A percentile compares a stretch with the other conserved stretches of the same genome.
Conservation (phyloP, 2,113 vertebrate genomes). For the Gnathonemus echidnorhynchus region DNA sequence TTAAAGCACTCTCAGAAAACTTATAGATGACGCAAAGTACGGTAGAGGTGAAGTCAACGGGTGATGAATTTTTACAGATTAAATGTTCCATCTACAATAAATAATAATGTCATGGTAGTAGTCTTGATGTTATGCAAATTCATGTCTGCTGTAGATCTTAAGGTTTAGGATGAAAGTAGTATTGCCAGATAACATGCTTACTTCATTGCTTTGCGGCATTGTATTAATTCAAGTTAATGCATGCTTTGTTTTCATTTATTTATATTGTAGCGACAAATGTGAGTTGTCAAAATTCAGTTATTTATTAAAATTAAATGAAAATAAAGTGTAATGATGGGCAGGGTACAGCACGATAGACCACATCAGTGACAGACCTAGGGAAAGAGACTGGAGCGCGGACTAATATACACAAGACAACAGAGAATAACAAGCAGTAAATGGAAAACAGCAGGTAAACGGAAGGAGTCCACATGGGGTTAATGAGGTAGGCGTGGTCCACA, state of each 20-base stretch:
- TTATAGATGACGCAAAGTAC: slow-evolving; percentile 1
- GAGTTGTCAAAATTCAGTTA: neutral
- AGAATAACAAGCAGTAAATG: too few relatives aligned
- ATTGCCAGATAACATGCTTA: neutral
- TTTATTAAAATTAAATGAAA: neutral
- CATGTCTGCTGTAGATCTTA: neutral
- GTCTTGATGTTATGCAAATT: neutral
- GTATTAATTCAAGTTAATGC: neutral
- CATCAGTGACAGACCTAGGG: too few relatives aligned
- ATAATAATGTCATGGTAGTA: neutral
- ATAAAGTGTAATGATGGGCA: neutral
- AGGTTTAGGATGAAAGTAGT: neutral
- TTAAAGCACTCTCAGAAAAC: slow-evolving; percentile 9
- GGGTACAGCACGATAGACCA: too few relatives aligned
- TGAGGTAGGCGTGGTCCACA: too few relatives aligned
- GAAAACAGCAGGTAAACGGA: too few relatives aligned
- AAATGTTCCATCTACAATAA: neutral
- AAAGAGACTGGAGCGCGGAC: too few relatives aligned
- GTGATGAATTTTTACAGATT: neutral
- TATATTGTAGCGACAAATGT: neutral
- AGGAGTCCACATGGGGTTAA: too few relatives aligned
- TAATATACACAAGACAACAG: too few relatives aligned
- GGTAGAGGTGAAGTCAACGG: neutral
- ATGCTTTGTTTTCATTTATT: neutral
- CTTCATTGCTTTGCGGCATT: neutral